A percentile compares a stretch with the other conserved stretches of the same genome.
Evolutionary conservation across 1,140 invertebrate genomes (phyloP).

Genomic region (Bradynema listronoti): DNA sequence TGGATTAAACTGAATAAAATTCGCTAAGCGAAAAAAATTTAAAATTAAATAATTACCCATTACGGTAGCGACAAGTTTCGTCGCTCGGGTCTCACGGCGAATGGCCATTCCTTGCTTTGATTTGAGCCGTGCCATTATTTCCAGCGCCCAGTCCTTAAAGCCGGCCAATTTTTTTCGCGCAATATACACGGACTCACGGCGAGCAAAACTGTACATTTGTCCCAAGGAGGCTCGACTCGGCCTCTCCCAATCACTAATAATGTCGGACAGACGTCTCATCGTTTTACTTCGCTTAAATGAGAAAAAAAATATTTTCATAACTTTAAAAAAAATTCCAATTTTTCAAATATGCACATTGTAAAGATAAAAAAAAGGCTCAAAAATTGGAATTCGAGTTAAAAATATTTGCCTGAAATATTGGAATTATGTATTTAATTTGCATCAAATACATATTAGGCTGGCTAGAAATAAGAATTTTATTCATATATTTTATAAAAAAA

Average conservation of each 20-base stretch:
- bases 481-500: too few relatives aligned
- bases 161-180: slow-evolving; percentile 56
- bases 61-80: slow-evolving; percentile 56
- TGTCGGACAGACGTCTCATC: slow-evolving; percentile 55
- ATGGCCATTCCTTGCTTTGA: slow-evolving; percentile 58
- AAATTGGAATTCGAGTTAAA: background rate
- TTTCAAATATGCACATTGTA: too few relatives aligned
- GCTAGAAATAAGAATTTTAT: too few relatives aligned
- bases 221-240: slow-evolving; percentile 49
- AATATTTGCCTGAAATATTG: background rate
- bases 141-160: slow-evolving; percentile 57
- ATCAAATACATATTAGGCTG: too few relatives aligned
- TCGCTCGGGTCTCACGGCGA: slow-evolving; percentile 51
- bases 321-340: background rate
- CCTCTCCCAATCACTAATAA: slow-evolving; percentile 55
- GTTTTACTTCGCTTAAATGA: slow-evolving; percentile 33
- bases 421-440: too few relatives aligned
- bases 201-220: slow-evolving; percentile 54
- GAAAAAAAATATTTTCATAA: too few relatives aligned
- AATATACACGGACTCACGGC: slow-evolving; percentile 54
- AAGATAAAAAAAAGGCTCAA: too few relatives aligned
- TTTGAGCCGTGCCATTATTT: slow-evolving; percentile 56
- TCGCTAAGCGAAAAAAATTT: background rate
- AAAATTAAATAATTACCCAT: slow-evolving; percentile 44
- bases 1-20: slow-evolving; percentile 2